Base-by-base conservation (phyloP, 2,888 invertebrate species). In the Priocnemis perturbator region DNA sequence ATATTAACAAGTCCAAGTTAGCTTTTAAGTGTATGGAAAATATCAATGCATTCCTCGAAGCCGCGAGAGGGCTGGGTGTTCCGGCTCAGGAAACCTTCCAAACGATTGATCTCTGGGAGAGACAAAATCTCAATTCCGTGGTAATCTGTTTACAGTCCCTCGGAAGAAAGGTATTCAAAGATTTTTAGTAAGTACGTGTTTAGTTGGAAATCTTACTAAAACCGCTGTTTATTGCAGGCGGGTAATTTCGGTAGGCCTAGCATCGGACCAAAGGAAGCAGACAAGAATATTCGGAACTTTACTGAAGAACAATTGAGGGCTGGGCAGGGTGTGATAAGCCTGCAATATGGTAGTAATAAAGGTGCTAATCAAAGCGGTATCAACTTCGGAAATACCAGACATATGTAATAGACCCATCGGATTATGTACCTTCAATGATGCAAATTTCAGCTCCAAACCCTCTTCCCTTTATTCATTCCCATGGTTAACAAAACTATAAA, bases 21-120 rank as follows among this genome's bases (percentile, higher is more conserved):
- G 97, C 96, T 69, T 99, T 98, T 90, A 98, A 98, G 88, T 97
- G 97, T 90, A 99, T 99, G 98, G 98, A 99, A 90, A 99, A 99
- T 89, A 98, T 99, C 83, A 97, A 97, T 90, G 95, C 95, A 26
- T 98, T 98, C 90, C 90, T 97, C 69, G 95, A 95, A 78, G 94
- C 94, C 11, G 96, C 96, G 66, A 94, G 93, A 87, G 93, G 92
- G 67, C 91, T 98, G 75, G 99, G 98, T 50, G 98, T 99, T 3
- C 96, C 97, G 0, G 94, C 96, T 21, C 96, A 96, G 87, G 98
- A 98, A 90, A 95, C 96, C 59, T 98, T 98, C 93, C 97, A 98
- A 90, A 98, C 98, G 2, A 98, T 98, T 2, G 99, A 99, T 89
- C 92, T 99, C 60, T 98, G 97, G 96, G 99, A 99, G 90, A 92